Conservation (phyloP, 1,140 invertebrate species). For the Panagrolaimus sp. region DNA sequence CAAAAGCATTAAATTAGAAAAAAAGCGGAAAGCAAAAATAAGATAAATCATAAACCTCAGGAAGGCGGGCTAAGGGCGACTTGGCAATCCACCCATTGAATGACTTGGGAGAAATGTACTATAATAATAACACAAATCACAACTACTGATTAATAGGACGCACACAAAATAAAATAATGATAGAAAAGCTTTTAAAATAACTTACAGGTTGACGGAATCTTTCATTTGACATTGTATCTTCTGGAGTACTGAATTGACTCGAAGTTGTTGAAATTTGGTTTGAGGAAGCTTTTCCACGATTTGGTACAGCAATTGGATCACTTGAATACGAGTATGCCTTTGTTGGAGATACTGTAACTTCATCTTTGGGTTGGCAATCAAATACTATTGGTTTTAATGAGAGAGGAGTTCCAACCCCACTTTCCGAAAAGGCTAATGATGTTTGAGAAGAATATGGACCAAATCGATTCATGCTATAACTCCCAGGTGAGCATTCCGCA, state of each 20-base stretch:
- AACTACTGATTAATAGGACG: background rate
- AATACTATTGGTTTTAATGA: conserved; percentile 21
- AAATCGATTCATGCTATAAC: conserved; percentile 17
- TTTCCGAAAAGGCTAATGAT: background rate
- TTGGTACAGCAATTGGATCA: conserved; percentile 10
- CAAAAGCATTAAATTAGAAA: too few relatives aligned
- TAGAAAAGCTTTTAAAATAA: background rate
- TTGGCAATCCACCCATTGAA: conserved; percentile 1
- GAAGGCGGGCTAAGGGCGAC: background rate
- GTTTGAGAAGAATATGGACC: background rate
- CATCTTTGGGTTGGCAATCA: conserved; percentile 19
- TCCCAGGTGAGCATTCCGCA: conserved; percentile 28
- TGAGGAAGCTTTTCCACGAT: background rate
- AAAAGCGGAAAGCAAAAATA: background rate
- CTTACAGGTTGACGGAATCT: conserved; percentile 1
- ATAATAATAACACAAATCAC: conserved; percentile 10
- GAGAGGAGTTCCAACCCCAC: conserved; percentile 19
- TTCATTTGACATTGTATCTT: conserved; percentile 23
- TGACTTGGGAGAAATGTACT: conserved; percentile 7
- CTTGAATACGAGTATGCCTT: background rate
- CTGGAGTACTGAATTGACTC: conserved; percentile 32
- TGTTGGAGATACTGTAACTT: background rate
- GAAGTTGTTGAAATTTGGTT: conserved; percentile 21
- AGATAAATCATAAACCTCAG: conserved; percentile 15
- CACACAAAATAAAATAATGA: background rate